Conservation (phyloP, 2,888 invertebrate genomes). For the Phaonia tiefii region DNA sequence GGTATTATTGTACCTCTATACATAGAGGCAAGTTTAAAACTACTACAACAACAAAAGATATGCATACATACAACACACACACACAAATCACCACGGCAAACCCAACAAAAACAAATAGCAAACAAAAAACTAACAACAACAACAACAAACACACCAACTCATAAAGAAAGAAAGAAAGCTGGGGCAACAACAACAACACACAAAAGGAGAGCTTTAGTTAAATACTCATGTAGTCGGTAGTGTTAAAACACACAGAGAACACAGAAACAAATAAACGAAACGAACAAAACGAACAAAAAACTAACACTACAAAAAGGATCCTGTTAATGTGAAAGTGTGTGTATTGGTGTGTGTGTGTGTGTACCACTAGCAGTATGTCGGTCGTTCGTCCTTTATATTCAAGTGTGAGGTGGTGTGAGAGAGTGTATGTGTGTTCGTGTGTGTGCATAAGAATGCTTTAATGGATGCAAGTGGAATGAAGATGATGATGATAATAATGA, state of each 20-base stretch:
- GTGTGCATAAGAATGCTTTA: slow-evolving; percentile 36
- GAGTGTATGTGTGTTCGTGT: not conserved
- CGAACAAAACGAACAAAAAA: slow-evolving; percentile 24
- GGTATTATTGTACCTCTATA: slow-evolving; percentile 56
- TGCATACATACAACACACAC: not conserved
- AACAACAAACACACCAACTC: slow-evolving; percentile 52
- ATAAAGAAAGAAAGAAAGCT: slow-evolving; percentile 27
- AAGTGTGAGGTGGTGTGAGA: not conserved
- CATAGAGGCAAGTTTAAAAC: slow-evolving; percentile 32
- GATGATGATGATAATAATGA: slow-evolving; percentile 43
- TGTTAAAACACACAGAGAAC: slow-evolving; percentile 60
- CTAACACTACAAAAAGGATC: slow-evolving; percentile 35
- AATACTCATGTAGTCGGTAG: slow-evolving; percentile 62
- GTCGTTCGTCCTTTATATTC: too few relatives aligned
- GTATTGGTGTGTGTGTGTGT: slow-evolving; percentile 11
- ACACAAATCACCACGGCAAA: not conserved
- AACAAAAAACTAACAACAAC: slow-evolving; percentile 48
- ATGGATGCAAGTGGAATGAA: slow-evolving; percentile 49
- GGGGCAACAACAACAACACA: slow-evolving; percentile 9
- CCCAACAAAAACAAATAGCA: not conserved
- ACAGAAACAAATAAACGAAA: not conserved
- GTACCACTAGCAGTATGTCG: slow-evolving; percentile 6
- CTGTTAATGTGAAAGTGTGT: slow-evolving; percentile 6
- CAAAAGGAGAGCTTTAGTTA: slow-evolving; percentile 50
- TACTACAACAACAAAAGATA: slow-evolving; percentile 29